Percentiles rank a stretch among this genome's conserved stretches.
Conservation (phyloP, 2,113 vertebrate species). For the Microcebus tavaratra region DNA sequence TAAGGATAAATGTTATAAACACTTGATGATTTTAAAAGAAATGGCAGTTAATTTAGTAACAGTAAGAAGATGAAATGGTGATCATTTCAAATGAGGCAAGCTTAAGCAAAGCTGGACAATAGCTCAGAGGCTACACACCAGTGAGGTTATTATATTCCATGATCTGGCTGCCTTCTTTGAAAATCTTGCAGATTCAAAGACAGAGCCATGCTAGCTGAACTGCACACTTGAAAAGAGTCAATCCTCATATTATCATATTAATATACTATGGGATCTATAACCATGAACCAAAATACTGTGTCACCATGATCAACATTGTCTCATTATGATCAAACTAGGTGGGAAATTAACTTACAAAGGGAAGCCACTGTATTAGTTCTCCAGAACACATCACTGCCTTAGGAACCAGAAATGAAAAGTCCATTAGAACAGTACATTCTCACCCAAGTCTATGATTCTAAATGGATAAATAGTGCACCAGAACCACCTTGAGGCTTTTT, state of each 20-base stretch:
- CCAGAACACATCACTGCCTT: not conserved
- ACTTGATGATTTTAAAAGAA: not conserved
- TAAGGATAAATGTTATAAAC: not conserved
- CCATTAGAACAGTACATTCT: not conserved
- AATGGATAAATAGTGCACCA: not conserved
- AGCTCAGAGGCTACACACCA: not conserved
- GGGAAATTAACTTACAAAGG: not conserved
- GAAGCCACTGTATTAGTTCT: not conserved
- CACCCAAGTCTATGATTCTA: not conserved
- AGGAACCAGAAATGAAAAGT: not conserved
- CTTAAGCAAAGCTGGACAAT: not conserved
- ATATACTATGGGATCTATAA: not conserved
- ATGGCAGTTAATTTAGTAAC: not conserved
- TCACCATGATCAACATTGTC: not conserved
- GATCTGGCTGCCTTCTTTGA: not conserved
- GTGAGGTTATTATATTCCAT: not conserved
- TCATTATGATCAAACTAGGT: not conserved
- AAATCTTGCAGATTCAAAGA: not conserved
- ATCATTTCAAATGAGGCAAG: not conserved
- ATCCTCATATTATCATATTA: not conserved
- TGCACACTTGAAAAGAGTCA: not conserved
- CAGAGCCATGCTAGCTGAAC: not conserved
- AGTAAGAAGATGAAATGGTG: not conserved
- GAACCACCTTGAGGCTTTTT: not conserved
- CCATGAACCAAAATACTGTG: not conserved